These are phyloP conservation scores for Saimiri boliviensis DNA, from an alignment of 2,113 vertebrate species.

Conservation along the genomic window DNA sequence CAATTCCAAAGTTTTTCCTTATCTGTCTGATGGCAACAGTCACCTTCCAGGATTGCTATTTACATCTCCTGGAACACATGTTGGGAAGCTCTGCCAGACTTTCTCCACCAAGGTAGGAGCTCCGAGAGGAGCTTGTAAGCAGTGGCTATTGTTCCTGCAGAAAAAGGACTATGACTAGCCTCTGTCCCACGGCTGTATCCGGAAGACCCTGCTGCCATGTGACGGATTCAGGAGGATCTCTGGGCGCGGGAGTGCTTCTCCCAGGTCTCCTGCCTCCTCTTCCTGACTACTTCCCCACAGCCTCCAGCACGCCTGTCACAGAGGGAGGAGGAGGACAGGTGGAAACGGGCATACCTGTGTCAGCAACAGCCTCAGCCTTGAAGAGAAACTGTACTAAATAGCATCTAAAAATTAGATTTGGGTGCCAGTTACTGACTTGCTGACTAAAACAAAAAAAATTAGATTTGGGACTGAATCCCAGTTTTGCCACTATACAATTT, in stretches of 20 bases:
- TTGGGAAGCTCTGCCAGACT: not conserved
- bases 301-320: not conserved
- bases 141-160: fast-evolving
- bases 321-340: not conserved
- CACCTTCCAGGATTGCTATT: not conserved
- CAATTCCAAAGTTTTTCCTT: not conserved
- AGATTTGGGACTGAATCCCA: not conserved
- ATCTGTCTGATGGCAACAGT: not conserved
- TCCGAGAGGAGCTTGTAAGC: not conserved
- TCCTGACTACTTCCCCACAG: not conserved
- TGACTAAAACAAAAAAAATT: no score
- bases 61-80: not conserved
- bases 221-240: fast-evolving
- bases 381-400: not conserved
- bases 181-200: not conserved
- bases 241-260: no score
- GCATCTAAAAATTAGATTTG: not conserved
- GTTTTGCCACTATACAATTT: not conserved
- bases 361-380: not conserved
- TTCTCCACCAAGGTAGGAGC: not conserved
- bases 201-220: not conserved
- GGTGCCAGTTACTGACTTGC: no score
- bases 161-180: not conserved
- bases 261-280: not conserved
- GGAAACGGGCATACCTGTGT: no score